Evolutionary conservation across 23 tunicate genomes (phyloP), one percentile per base, ranked within the genome.

Genomic region (Phallusia fumigata): DNA sequence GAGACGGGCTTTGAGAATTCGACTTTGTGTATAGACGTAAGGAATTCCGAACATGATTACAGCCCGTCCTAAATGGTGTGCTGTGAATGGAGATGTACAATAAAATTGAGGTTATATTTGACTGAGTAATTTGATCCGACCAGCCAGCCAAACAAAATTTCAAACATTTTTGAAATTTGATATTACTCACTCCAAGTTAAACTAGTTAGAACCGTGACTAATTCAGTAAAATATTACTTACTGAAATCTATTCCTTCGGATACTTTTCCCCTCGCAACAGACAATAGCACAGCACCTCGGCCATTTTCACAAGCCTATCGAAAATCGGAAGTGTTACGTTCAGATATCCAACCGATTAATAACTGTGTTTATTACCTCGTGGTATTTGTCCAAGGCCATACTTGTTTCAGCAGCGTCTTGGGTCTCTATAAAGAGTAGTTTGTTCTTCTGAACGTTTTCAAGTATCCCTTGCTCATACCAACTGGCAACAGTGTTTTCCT

Each of bases 201-300:
- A n/a, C n/a, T n/a, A n/a, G n/a, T n/a, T n/a, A n/a, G n/a, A n/a
- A n/a, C n/a, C n/a, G n/a, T n/a, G n/a, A n/a, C n/a, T n/a, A n/a
- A n/a, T n/a, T n/a, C n/a, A n/a, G n/a, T 76, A 22, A 13, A 32
- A 13, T 81, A 26, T 18, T 32, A 79, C 97, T 91, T 83, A 91
- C 97, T 86, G 89, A 95, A 95, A 84, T 95, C 99, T 50, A 95
- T 88, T 73, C 99, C 99, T 95, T 95, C 99, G 0, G 99, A 95
- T 10, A 95, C 99, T 81, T 95, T 95, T 36, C 99, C 99, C 65
- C 99, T 65, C 0, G 99, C 95, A 18, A 95, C 95, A 64, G 99
- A 90, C 22, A 95, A 75, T 22, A 95, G 82, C 5, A 95, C 96
- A 36, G 99, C 99, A 28, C 99, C 99, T 31, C 99, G 36, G 0